These are phyloP conservation scores for Bradypus variegatus DNA, from an alignment of 2,797 vertebrate species.

Conservation along the genomic window DNA sequence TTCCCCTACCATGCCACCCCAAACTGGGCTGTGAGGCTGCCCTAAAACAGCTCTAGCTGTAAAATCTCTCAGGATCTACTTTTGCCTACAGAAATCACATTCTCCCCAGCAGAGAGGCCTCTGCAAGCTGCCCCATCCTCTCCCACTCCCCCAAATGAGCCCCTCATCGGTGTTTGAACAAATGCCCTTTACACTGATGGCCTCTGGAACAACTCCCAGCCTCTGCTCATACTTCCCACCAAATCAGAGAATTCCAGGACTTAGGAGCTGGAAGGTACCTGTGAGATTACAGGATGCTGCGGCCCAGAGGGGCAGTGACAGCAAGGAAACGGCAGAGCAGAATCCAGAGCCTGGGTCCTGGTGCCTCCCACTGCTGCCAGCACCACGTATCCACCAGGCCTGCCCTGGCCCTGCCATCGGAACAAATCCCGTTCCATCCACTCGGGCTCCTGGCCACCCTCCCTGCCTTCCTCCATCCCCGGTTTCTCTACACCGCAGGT, in stretches of 20 bases:
- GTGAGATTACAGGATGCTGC: background rate
- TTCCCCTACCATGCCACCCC: background rate
- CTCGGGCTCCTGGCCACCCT: background rate
- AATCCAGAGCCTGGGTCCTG: background rate
- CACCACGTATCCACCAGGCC: background rate
- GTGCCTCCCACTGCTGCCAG: background rate
- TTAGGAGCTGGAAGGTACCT: background rate
- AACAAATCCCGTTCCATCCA: conserved; percentile 35
- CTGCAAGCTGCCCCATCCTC: background rate
- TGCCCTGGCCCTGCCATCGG: background rate
- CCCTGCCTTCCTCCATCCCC: background rate
- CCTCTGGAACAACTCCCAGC: background rate
- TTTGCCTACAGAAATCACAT: background rate
- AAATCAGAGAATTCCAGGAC: background rate
- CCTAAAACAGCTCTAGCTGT: background rate
- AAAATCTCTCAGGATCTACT: background rate
- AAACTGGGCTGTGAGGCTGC: background rate
- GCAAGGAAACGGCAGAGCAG: background rate
- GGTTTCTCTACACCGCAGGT: background rate
- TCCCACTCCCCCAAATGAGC: background rate
- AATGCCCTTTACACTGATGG: background rate
- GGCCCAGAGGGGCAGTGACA: background rate
- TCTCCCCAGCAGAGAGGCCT: background rate
- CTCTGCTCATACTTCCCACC: background rate
- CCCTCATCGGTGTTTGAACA: background rate